A percentile compares a stretch with the other conserved stretches of the same genome.
Evolutionary conservation across 2,113 vertebrate genomes (phyloP).

Genomic region (Gorsachius goisagi): DNA sequence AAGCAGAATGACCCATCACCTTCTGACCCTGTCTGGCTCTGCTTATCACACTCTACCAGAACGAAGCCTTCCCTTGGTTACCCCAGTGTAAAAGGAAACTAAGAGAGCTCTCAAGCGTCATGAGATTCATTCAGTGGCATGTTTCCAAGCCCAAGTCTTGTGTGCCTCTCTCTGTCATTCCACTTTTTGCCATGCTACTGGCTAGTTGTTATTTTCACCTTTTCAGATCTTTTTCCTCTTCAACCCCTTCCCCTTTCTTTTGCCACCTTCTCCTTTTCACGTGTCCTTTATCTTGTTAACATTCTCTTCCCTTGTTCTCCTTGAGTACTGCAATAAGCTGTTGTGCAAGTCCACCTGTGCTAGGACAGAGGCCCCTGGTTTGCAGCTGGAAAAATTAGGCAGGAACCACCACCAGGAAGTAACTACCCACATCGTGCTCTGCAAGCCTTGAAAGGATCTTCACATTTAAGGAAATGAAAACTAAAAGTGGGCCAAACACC

Average conservation of each 20-base stretch:
- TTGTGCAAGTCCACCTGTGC: not conserved
- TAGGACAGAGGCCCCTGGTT: not conserved
- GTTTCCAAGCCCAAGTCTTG: not conserved
- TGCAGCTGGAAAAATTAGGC: not conserved
- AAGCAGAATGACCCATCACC: fast-evolving
- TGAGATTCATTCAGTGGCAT: not conserved
- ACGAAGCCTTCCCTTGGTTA: not conserved
- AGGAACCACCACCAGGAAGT: not conserved
- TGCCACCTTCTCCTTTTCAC: not conserved
- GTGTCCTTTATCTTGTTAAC: not conserved
- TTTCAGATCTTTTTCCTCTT: not conserved
- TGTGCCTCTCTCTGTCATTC: not conserved
- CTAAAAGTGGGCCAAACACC: not conserved
- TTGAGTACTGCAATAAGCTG: not conserved
- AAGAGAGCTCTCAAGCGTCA: not conserved
- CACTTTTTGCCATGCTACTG: not conserved
- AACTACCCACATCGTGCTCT: not conserved
- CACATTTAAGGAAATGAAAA: not conserved
- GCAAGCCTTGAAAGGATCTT: not conserved
- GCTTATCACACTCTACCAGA: not conserved
- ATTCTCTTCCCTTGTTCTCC: not conserved
- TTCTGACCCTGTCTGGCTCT: not conserved
- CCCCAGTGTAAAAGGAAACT: not conserved
- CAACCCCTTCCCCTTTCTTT: not conserved
- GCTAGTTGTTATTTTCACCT: not conserved